A percentile compares a stretch with the other conserved stretches of the same genome.
phyloP scores from a whole-genome alignment of 1,140 invertebrate genomes.

The Drosophila auraria region DNA sequence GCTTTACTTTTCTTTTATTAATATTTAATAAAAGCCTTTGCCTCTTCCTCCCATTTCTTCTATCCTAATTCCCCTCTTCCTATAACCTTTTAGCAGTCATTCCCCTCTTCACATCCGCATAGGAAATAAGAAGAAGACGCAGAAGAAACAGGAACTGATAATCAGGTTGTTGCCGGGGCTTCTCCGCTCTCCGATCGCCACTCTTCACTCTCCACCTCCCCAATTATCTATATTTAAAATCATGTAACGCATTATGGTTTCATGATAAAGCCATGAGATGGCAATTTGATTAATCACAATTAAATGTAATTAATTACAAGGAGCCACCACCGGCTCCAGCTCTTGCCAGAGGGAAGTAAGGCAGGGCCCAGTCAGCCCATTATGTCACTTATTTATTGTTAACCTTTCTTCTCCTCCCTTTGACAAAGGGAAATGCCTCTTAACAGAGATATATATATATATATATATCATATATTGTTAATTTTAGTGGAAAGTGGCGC shows the following conservation, averaged over 20 bases:
- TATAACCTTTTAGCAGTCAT: slow-evolving; percentile 31
- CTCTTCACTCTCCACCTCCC: not conserved
- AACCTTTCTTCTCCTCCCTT: slow-evolving; percentile 17
- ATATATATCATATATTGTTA: slow-evolving; percentile 39
- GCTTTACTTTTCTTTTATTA: no score
- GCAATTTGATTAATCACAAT: slow-evolving; percentile 68
- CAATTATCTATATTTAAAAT: slow-evolving; percentile 58
- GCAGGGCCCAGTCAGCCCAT: slow-evolving; percentile 23
- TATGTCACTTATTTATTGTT: slow-evolving; percentile 66
- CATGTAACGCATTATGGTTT: slow-evolving; percentile 58
- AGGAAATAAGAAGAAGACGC: slow-evolving; percentile 25
- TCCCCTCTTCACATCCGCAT: slow-evolving; percentile 32
- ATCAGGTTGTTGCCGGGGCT: not conserved
- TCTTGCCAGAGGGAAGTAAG: slow-evolving; percentile 8
- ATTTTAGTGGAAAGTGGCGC: slow-evolving; percentile 57
- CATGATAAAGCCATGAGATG: slow-evolving; percentile 49
- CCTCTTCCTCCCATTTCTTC: not conserved
- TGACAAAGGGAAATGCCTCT: slow-evolving; percentile 37
- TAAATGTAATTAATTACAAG: slow-evolving; percentile 64
- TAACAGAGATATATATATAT: slow-evolving; percentile 10
- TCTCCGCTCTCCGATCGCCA: not conserved
- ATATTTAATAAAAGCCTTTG: no score
- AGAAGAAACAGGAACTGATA: slow-evolving; percentile 44
- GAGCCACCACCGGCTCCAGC: slow-evolving; percentile 1
- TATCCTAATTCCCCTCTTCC: slow-evolving; percentile 6